Evolutionary conservation across 2,888 invertebrate genomes (phyloP).

Genomic region (Tetheella fluctuosa): DNA sequence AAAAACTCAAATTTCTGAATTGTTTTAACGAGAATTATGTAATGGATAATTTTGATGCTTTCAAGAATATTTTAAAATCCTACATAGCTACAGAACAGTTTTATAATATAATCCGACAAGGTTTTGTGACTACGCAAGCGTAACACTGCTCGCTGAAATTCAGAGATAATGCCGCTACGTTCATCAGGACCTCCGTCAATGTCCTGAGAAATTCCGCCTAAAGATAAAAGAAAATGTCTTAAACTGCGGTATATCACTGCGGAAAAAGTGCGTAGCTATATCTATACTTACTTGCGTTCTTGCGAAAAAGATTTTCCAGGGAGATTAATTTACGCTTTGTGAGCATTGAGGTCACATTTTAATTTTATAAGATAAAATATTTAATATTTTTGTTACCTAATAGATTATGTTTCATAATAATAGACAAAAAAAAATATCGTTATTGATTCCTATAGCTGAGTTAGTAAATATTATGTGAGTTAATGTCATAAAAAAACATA

Average conservation of each 20-base stretch:
- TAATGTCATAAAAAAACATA: no score
- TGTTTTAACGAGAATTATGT: no score
- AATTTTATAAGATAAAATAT: background rate
- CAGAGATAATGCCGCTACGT: conserved; percentile 58
- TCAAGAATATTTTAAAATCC: background rate
- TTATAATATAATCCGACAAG: conserved; percentile 15
- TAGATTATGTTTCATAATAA: no score
- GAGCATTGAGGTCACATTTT: background rate
- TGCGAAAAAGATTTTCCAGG: background rate
- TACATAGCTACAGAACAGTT: background rate
- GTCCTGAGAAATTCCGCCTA: conserved; percentile 60
- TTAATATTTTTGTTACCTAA: no score
- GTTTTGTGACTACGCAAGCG: conserved; percentile 52
- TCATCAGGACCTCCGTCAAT: conserved; percentile 56
- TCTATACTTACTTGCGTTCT: background rate
- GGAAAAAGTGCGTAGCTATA: conserved; percentile 9
- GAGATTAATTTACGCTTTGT: background rate
- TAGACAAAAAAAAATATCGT: no score
- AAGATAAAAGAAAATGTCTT: conserved; percentile 71
- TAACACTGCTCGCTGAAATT: conserved; percentile 53
- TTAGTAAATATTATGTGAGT: no score
- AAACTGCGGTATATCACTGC: conserved; percentile 46
- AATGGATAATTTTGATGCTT: no score
- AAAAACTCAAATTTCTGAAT: no score
- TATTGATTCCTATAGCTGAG: no score